Percentiles rank a stretch among this genome's conserved stretches.
Conservation (phyloP, 2,113 vertebrate species). For the Muntiacus reevesi region DNA sequence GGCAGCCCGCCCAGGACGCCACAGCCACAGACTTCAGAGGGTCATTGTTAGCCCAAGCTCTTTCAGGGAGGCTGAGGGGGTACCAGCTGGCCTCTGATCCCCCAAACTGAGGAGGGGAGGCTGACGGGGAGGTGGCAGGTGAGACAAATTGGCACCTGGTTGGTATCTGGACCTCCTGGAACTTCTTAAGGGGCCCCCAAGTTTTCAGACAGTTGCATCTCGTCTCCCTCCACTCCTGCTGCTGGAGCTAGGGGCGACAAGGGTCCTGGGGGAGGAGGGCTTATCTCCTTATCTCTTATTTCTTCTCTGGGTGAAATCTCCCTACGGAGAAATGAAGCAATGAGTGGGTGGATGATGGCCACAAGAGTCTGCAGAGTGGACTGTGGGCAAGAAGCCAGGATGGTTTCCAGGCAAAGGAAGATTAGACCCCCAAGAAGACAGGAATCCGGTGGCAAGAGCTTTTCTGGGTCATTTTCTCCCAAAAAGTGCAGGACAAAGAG, state of each 20-base stretch:
- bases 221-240: accelerated
- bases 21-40: not conserved
- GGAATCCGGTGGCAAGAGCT: no score
- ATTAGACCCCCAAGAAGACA: not conserved
- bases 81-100: not conserved
- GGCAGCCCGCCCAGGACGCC: conserved; percentile 16
- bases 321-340: accelerated
- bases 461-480: conserved; percentile 54
- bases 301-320: not conserved
- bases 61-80: not conserved
- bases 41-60: conserved; percentile 36
- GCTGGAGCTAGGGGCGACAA: accelerated
- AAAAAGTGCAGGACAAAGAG: not conserved
- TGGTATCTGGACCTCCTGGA: not conserved
- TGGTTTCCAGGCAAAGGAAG: not conserved
- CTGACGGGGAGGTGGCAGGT: not conserved
- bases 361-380: not conserved
- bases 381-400: not conserved
- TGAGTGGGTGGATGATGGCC: not conserved
- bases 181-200: not conserved
- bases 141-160: not conserved
- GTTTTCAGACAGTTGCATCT: not conserved
- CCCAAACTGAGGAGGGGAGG: not conserved
- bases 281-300: accelerated
- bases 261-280: accelerated